These are phyloP conservation scores for Sebastes variabilis DNA, from an alignment of 2,797 vertebrate genomes.

Conservation along the genomic window DNA sequence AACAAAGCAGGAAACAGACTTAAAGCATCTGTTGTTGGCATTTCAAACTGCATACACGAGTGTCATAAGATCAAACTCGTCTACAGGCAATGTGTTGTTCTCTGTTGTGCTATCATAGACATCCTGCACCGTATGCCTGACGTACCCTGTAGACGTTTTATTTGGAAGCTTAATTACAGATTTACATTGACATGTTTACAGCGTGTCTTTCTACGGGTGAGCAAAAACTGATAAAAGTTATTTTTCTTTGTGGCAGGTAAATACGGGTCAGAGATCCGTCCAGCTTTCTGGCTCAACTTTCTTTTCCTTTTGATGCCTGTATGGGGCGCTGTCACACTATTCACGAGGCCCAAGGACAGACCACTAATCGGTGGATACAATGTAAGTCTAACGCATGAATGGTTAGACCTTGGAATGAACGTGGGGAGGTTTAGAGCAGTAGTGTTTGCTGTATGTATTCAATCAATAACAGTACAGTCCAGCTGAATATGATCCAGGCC, in stretches of 20 bases:
- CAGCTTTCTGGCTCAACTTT: conserved; percentile 88
- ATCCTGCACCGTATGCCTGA: background rate
- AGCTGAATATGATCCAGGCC: background rate
- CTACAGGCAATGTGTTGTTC: conserved; percentile 17
- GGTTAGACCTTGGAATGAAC: conserved; percentile 1
- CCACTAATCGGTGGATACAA: conserved; percentile 75
- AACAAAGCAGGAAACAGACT: conserved; percentile 59
- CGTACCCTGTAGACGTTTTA: conserved; percentile 3
- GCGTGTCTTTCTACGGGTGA: background rate
- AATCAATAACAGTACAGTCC: background rate
- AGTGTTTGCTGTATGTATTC: conserved; percentile 9
- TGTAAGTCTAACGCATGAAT: conserved; percentile 71
- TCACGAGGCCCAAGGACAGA: conserved; percentile 78
- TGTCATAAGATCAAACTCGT: conserved; percentile 53
- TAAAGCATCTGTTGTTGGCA: conserved; percentile 64
- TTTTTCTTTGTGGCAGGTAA: conserved; percentile 82
- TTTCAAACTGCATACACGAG: conserved; percentile 58
- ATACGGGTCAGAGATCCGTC: conserved; percentile 88
- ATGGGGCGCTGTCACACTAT: conserved; percentile 84
- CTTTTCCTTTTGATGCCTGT: conserved; percentile 86
- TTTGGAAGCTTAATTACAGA: conserved; percentile 12
- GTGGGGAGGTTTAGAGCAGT: background rate
- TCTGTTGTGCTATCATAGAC: conserved; percentile 22
- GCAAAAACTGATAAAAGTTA: background rate
- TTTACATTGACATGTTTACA: conserved; percentile 6